Conservation (phyloP, 1,140 invertebrate genomes). For the Habropoda laboriosa region DNA sequence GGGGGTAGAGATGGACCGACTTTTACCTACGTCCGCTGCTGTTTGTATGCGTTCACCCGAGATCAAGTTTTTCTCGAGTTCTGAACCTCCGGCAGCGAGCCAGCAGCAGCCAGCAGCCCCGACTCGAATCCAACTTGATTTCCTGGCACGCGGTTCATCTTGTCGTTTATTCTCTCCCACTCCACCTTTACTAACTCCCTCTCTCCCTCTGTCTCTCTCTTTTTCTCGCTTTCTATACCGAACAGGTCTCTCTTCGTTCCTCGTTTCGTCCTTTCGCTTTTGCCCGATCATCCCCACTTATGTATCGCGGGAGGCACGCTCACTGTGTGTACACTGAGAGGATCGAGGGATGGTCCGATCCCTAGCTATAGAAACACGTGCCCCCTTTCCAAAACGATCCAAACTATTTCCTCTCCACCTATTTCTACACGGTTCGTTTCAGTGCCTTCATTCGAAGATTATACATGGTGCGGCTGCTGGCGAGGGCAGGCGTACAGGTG, state of each 20-base stretch:
- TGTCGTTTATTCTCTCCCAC: constrained; percentile 68
- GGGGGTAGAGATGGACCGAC: constrained; percentile 66
- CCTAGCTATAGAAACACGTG: constrained; percentile 20
- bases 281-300: constrained; percentile 24
- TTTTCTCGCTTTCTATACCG: no score
- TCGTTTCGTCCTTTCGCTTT: constrained; percentile 42
- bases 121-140: constrained; percentile 77
- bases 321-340: no score
- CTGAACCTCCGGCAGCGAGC: constrained; percentile 70
- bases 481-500: no score
- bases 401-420: background rate
- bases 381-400: background rate
- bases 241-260: no score
- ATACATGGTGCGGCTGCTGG: constrained; percentile 16
- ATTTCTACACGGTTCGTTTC: no score
- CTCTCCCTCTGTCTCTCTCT: no score
- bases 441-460: background rate
- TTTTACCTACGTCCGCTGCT: constrained; percentile 58
- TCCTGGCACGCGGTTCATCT: constrained; percentile 79
- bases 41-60: constrained; percentile 68
- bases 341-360: constrained; percentile 4
- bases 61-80: constrained; percentile 79
- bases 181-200: constrained; percentile 20
- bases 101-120: constrained; percentile 33
- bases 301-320: background rate